Conservation (phyloP, 2,113 vertebrate genomes). For the Cathartes aura region DNA sequence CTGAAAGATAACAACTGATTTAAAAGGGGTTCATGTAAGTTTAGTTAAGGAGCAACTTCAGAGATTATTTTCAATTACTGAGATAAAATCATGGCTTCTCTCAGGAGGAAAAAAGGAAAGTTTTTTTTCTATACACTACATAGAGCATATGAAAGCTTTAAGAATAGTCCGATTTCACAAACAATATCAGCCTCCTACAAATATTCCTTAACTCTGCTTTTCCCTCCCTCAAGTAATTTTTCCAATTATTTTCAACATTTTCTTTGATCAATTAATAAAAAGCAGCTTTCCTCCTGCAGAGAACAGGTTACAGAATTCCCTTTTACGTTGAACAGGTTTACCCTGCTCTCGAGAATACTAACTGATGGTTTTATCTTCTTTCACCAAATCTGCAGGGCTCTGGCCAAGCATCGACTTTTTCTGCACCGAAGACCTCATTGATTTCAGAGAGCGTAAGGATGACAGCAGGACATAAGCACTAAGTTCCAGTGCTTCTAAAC, state of each 20-base stretch:
- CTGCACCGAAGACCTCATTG: background rate
- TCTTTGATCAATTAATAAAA: constrained; percentile 37
- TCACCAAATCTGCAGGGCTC: background rate
- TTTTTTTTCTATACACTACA: constrained; percentile 28
- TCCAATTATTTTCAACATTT: constrained; percentile 55
- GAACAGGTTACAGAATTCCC: constrained; percentile 12
- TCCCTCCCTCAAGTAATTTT: constrained; percentile 12
- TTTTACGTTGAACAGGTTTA: background rate
- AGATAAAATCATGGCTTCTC: constrained; percentile 78
- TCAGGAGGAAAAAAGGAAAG: constrained; percentile 12
- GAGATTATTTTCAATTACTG: constrained; percentile 83
- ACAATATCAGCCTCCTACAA: constrained; percentile 8
- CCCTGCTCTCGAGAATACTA: background rate
- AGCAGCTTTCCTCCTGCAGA: constrained; percentile 17
- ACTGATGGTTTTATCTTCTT: background rate
- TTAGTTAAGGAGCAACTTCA: constrained; percentile 75
- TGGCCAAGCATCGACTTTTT: background rate
- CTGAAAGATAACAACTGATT: constrained; percentile 74
- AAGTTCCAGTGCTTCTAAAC: background rate
- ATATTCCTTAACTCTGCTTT: background rate
- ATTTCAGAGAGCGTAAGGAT: background rate
- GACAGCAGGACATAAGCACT: background rate
- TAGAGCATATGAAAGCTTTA: constrained; percentile 52
- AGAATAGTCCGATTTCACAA: constrained; percentile 42
- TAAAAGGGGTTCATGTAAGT: constrained; percentile 74